Percentiles rank a stretch among this genome's conserved stretches.
phyloP scores from a whole-genome alignment of 1,140 invertebrate genomes.

The Polyergus mexicanus region DNA sequence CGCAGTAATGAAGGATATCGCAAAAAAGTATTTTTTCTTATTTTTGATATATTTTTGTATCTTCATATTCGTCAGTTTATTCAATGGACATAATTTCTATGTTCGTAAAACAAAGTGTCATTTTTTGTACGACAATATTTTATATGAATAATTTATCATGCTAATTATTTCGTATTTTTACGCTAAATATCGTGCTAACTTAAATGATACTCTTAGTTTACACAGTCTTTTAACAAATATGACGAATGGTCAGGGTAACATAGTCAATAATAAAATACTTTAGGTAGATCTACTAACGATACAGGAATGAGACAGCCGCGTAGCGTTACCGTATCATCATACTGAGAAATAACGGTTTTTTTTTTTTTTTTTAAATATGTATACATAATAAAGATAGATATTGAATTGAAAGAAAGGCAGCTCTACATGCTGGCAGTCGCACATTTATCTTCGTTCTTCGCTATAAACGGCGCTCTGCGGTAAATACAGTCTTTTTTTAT shows the following conservation, averaged over 20 bases:
- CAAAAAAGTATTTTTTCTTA: background rate
- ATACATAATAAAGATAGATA: conserved; percentile 43
- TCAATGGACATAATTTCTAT: background rate
- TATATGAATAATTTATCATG: background rate
- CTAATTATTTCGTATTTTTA: background rate
- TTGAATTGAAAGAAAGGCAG: conserved; percentile 27
- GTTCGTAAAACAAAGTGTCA: background rate
- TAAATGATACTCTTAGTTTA: background rate
- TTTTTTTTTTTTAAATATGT: too few species aligned
- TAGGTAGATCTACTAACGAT: background rate
- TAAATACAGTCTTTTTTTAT: background rate
- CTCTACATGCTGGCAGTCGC: background rate
- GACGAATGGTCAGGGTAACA: background rate
- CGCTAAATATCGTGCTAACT: background rate
- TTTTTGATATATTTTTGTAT: background rate
- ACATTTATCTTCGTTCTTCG: background rate
- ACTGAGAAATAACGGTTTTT: conserved; percentile 28
- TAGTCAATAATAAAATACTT: conserved; percentile 4
- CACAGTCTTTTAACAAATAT: background rate
- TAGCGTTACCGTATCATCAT: background rate
- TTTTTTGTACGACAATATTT: too few species aligned
- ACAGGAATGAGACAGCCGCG: background rate
- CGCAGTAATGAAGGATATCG: background rate
- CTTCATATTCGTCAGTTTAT: background rate
- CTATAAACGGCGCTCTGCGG: background rate